Base-by-base conservation (phyloP, 1,140 invertebrate species). In the Subanguina moxae region DNA sequence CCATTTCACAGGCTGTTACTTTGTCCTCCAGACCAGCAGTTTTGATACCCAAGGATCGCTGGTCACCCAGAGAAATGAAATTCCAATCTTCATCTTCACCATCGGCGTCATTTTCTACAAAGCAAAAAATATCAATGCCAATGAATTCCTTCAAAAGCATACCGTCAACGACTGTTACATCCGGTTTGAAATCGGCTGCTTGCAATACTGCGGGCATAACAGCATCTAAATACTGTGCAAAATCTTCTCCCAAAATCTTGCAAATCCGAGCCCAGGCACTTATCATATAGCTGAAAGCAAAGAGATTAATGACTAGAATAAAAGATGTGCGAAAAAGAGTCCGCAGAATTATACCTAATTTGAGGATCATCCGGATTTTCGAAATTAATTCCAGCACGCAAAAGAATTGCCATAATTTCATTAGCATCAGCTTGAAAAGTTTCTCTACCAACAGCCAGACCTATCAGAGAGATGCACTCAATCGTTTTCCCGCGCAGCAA, bases 251-350 rank as follows among this genome's bases (percentile, higher is more conserved):
- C 74, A 97, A 86, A 74, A 98, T 93, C 85, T 94, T 96, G 84
- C 96, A 99, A 83, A 99, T 95, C 76, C 95, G 87, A 0, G 94
- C 93, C 96, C 96, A 99, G 0, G 94, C 94, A 5, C 93, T 93
- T 67, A 99, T 97, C 82, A 99, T 89, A 85, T 97, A 99, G 15
- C 92, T 93, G 42, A 52, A 52, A 52, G 8, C 23, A 52, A 15
- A 86, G 80, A 84, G 86, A 94, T 1, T 94, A 43, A 43, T 42
- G n/a, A 45, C n/a, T n/a, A 17, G n/a, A 38, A 46, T 8, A 62
- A 62, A 62, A 45, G 11, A 13, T 11, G 43, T 45, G n/a, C 43
- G 11, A n/a, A n/a, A n/a, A n/a, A n/a, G n/a, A n/a, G n/a, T n/a
- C 43, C 11, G 43, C 43, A 45, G n/a, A 45, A 87, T 97, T 94